Base-by-base conservation (phyloP, 2,797 vertebrate genomes). In the Tamandua tetradactyla region DNA sequence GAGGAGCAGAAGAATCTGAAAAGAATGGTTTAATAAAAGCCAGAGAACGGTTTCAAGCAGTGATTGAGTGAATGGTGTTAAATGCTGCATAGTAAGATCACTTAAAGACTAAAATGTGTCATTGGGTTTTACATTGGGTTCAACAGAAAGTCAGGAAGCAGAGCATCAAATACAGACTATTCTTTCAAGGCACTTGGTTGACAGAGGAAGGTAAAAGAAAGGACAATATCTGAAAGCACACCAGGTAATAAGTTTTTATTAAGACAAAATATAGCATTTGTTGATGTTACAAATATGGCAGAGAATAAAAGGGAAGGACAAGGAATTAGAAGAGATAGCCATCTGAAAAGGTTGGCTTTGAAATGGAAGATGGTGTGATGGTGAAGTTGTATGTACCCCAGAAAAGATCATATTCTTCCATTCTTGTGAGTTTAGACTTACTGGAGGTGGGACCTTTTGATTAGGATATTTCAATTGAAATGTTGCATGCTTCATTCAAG, bases 241-340 rank as follows among this genome's bases (percentile, higher is more conserved):
- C 14, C 1, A 76, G 11, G 40, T 57, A 40, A 76, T 95, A 95
- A 52, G 30, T 20, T 57, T 59, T 61, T 37, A 35, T 55, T 62
- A 84, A 15, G 20, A 87, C 1, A 69, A 72, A 72, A 74, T 13
- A 68, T 6, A 69, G 1, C 22, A 94, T 89, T 87, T 78, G 22
- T 76, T 87, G 68, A 66, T 20, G 27, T 89, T 93, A 83, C 40
- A 89, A 91, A 93, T 64, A 15, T 42, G n/a, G 42, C 44, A 74
- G 42, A 27, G 11, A 44, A 25, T 47, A 37, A 84, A 93, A 87
- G 17, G 62, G 64, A 91, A 94, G 17, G 57, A 3, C 47, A 93
- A 66, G 83, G 30, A 75, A 68, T 2, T 42, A 32, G 62, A 79
- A 76, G 81, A 93, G 37, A 57, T 44, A 42, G 64, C 23, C 4